Percentiles rank a stretch among this genome's conserved stretches.
These are phyloP conservation scores for Lytechinus pictus DNA, from an alignment of 35 echinoderm and acorn worm species.

Conservation along the genomic window DNA sequence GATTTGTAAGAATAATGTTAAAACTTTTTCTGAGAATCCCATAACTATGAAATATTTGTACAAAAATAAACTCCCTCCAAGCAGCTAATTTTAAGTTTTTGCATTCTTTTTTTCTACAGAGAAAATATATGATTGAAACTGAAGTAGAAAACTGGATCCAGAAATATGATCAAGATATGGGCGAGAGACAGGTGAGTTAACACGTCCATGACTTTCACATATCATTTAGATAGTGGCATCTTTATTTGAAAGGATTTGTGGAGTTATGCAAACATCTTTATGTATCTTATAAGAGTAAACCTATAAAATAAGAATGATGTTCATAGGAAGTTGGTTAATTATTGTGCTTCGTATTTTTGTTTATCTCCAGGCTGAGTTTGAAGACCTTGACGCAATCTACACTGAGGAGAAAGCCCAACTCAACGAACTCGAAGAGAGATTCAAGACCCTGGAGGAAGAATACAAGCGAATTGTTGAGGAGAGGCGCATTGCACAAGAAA, in stretches of 20 bases:
- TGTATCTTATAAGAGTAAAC: too few relatives aligned
- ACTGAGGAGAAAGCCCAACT: conserved; percentile 96
- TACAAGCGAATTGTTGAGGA: conserved; percentile 91
- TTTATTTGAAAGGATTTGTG: not conserved
- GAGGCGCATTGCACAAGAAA: conserved; percentile 84
- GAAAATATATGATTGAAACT: conserved; percentile 99
- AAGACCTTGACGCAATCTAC: conserved; percentile 94
- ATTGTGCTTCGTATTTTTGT: not conserved
- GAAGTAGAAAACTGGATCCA: conserved; percentile 99
- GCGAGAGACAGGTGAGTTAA: conserved; percentile 91
- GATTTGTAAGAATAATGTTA: too few relatives aligned
- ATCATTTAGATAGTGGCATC: not conserved
- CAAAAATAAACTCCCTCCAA: too few relatives aligned
- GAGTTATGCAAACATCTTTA: not conserved
- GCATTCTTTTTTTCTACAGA: conserved; percentile 59
- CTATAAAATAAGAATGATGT: too few relatives aligned
- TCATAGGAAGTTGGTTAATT: not conserved
- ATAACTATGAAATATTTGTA: too few relatives aligned
- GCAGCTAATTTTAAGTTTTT: too few relatives aligned
- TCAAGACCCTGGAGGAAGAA: conserved; percentile 89
- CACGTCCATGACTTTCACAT: not conserved
- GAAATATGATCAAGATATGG: conserved; percentile 99
- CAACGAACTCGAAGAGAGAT: conserved; percentile 96
- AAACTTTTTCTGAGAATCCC: too few relatives aligned
- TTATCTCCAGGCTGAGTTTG: conserved; percentile 87